Percentiles rank a stretch among this genome's conserved stretches.
Conservation (phyloP, 2,113 vertebrate genomes). For the Onychorhynchus coronatus region DNA sequence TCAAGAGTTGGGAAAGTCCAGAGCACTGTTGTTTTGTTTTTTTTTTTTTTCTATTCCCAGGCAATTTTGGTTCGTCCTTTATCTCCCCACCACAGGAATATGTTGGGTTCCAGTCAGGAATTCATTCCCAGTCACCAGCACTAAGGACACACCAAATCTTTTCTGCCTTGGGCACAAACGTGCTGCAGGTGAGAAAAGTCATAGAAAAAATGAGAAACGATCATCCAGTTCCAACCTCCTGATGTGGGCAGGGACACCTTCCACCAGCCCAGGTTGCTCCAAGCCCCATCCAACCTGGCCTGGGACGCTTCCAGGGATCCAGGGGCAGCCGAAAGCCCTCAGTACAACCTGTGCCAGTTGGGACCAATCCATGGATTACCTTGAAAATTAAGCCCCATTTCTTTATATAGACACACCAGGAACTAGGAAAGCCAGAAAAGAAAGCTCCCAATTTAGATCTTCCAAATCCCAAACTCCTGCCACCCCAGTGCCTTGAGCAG, state of each 20-base stretch:
- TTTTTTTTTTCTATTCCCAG: background rate
- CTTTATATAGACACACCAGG: background rate
- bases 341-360: background rate
- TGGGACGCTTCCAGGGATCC: background rate
- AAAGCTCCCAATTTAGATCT: background rate
- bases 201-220: background rate
- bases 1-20: background rate
- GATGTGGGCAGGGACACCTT: background rate
- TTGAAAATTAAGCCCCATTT: background rate
- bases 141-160: background rate
- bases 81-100: background rate
- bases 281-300: background rate
- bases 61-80: background rate
- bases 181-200: background rate
- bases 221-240: accelerated
- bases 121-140: background rate
- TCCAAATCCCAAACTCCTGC: background rate
- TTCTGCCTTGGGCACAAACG: background rate
- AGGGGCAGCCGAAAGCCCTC: background rate
- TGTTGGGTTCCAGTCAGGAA: background rate
- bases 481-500: background rate
- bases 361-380: background rate
- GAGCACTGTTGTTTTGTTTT: background rate
- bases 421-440: background rate
- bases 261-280: background rate